Evolutionary conservation across 2,113 vertebrate genomes (phyloP), one percentile per base, ranked within the genome.

Genomic region (Laticauda laticaudata): DNA sequence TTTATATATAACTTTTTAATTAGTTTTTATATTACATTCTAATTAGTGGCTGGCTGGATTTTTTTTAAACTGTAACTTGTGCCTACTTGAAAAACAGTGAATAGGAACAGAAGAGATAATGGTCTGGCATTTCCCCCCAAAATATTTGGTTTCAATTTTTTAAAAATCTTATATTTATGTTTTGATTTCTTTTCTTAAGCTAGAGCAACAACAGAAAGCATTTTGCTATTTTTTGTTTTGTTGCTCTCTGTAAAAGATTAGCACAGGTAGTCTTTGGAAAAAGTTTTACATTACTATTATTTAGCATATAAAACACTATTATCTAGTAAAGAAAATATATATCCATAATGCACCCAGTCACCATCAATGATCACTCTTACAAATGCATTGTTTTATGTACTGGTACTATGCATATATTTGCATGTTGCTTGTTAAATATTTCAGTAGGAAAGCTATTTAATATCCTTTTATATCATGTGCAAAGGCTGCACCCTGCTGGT

Each of bases 401-500:
- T 93, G 90, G 55, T 91, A 95, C 81, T 93, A 75, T 87, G 89
- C 56, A 88, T 10, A 69, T 23, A 75, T 92, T 3, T 56, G 64
- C 15, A 51, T 43, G 56, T 88, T 94, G 88, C 53, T 4, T 43
- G 57, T 21, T 59, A 55, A 89, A 56, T 23, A 20, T 64, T 57
- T 91, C 89, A 95, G 34, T 12, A 0, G 86, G 90, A 2, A 7
- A 64, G 91, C 12, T 20, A 11, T 81, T 29, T 23, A 45, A 2
- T 1, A 0, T 7, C 0, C 93, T 51, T 86, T 61, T 92, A 59
- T 3, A 1, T 0, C 54, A 87, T 1, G 95, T 87, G 94, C 94
- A 26, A 89, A 96, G 95, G 90, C 93, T 94, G 94, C 93, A 51
- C 94, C 90, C 96, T 93, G 91, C 96, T 93, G 96, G 96, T 69